phyloP scores from a whole-genome alignment of 1,140 invertebrate species.

The Camponotus pennsylvanicus region DNA sequence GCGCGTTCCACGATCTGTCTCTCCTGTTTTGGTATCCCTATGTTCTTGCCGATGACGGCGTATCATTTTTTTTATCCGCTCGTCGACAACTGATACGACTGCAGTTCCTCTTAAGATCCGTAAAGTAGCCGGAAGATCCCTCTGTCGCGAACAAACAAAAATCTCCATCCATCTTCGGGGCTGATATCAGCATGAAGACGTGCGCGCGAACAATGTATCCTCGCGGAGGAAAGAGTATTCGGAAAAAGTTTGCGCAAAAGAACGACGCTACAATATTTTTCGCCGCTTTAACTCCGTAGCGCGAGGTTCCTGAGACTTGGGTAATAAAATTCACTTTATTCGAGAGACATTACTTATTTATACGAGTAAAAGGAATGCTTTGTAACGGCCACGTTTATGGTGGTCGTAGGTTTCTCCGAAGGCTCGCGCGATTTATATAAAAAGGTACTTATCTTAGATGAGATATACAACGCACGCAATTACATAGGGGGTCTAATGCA shows the following conservation, averaged over 20 bases:
- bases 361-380: not conserved
- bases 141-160: conserved; percentile 39
- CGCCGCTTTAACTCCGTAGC: not conserved
- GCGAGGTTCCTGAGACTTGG: not conserved
- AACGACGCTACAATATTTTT: not conserved
- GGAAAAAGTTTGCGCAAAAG: conserved; percentile 18
- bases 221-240: conserved; percentile 7
- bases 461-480: not conserved
- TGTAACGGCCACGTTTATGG: conserved; percentile 13
- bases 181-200: conserved; percentile 36
- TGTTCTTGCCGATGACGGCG: conserved; percentile 8
- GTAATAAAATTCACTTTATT: conserved; percentile 32
- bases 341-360: conserved; percentile 39
- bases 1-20: conserved; percentile 30
- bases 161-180: conserved; percentile 48
- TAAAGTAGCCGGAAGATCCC: not conserved
- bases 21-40: not conserved
- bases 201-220: conserved; percentile 2
- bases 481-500: conserved; percentile 27
- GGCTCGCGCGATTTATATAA: conserved; percentile 21
- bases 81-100: conserved; percentile 35
- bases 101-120: conserved; percentile 24
- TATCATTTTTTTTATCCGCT: conserved; percentile 11
- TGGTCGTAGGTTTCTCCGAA: conserved; percentile 3
- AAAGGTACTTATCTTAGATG: conserved; percentile 34